Percentiles rank a stretch among this genome's conserved stretches.
Evolutionary conservation across 2,113 vertebrate species (phyloP).

Genomic region (Chauna torquata): DNA sequence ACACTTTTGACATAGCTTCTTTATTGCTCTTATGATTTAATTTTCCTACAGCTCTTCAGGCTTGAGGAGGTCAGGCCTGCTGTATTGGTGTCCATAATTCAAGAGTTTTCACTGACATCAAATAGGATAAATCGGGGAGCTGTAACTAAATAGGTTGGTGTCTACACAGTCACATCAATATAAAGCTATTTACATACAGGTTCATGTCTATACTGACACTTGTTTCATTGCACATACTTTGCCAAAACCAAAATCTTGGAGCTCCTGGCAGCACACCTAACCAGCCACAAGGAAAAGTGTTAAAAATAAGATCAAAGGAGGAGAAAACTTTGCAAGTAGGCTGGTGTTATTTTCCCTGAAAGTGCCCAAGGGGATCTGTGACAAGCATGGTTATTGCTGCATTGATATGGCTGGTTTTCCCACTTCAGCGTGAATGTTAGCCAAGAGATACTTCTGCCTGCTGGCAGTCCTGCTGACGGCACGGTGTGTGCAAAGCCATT

Average conservation of each 20-base stretch:
- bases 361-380: background rate
- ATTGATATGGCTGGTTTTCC: accelerated
- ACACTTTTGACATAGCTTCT: background rate
- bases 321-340: background rate
- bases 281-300: background rate
- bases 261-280: background rate
- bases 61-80: background rate
- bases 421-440: background rate
- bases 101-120: background rate
- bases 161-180: background rate
- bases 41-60: background rate
- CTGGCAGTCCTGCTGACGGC: background rate
- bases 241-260: background rate
- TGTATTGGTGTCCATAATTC: accelerated
- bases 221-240: background rate
- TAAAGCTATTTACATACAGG: background rate
- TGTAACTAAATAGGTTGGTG: background rate
- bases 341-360: background rate
- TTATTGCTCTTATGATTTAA: background rate
- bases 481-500: background rate
- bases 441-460: background rate
- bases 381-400: background rate
- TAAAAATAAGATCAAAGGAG: background rate
- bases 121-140: background rate
- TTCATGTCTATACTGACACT: background rate